Percentiles rank a stretch among this genome's conserved stretches.
phyloP scores from a whole-genome alignment of 2,113 vertebrate species.

The Bungarus multicinctus region DNA sequence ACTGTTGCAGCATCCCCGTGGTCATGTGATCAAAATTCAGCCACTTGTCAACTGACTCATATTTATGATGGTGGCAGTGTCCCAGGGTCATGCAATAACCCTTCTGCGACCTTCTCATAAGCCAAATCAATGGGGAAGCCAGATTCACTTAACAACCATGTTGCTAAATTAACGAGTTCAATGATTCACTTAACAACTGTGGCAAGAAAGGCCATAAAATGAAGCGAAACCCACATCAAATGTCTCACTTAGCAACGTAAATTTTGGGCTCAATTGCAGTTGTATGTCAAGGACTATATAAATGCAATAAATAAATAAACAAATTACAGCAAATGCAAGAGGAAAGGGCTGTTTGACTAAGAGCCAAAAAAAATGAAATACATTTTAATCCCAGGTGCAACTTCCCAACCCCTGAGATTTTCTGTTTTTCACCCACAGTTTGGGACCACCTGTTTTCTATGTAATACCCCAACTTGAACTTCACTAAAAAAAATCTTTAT shows the following conservation, averaged over 20 bases:
- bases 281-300: not conserved
- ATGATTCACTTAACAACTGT: not conserved
- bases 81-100: not conserved
- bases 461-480: not conserved
- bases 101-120: not conserved
- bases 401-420: not conserved
- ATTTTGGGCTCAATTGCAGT: not conserved
- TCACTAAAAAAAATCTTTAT: not conserved
- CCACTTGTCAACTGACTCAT: not conserved
- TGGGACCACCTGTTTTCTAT: not conserved
- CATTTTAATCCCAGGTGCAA: not conserved
- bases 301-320: not conserved
- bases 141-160: not conserved
- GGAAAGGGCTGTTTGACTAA: not conserved
- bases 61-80: not conserved
- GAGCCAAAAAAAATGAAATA: not conserved
- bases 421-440: not conserved
- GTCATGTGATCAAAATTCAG: not conserved
- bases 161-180: not conserved
- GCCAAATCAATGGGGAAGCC: not conserved
- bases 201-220: not conserved
- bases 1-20: not conserved
- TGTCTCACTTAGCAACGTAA: not conserved
- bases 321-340: not conserved
- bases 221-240: not conserved